Evolutionary conservation across 2,888 invertebrate species (phyloP), one percentile per base, ranked within the genome.

Genomic region (Bedellia somnulentella): DNA sequence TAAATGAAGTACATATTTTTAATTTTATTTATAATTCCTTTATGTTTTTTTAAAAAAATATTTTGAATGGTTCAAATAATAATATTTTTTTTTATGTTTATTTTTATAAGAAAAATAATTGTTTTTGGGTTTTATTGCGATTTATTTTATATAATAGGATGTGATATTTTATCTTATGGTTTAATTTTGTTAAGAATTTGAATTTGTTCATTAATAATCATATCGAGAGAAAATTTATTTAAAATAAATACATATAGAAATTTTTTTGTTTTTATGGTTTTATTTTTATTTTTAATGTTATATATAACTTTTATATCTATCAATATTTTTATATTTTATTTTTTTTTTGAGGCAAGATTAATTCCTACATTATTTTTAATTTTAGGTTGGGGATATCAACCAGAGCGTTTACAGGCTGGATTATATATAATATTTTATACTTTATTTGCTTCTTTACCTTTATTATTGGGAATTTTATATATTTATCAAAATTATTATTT

Each of bases 341-440:
- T 85, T 57, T 82, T 80, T 78, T 87, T 86, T 82, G 85, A 86
- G 35, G 57, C 71, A 2, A 82, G 82, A 3, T 70, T 86, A 59
- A 80, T 86, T 64, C 85, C 84, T 10, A 81, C 80, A 11, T 76
- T 85, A 57, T 50, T 85, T 46, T 75, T 85, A 58, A 81, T 86
- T 80, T 53, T 85, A 44, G 81, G 81, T 0, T 85, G 85, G 29
- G 85, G 85, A 0, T 80, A 80, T 64, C 84, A 85, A 43, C 80
- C 81, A 39, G 86, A 86, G 39, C 85, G 86, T 0, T 56, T 85
- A 50, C 80, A 81, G 39, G 83, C 86, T 1, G 78, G 80, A 0
- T 47, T 82, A 45, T 85, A 85, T 78, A 68, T 86, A 61, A 70
- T 86, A 54, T 79, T 86, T 75, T 86, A 86, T 76, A 86, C 85